Conservation (phyloP, 2,113 vertebrate genomes). For the Rhagologus leucostigma region DNA sequence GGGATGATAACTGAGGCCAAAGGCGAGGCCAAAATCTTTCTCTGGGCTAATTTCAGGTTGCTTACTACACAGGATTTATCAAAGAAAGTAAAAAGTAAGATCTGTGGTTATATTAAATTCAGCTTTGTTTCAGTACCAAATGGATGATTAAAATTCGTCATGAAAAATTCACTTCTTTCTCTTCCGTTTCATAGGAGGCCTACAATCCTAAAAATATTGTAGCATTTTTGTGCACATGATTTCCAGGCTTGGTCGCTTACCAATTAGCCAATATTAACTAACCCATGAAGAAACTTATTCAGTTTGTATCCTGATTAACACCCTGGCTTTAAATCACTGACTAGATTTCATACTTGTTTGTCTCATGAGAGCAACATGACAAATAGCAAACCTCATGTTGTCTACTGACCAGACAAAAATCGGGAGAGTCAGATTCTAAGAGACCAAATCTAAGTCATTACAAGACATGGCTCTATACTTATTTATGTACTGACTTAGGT, state of each 20-base stretch:
- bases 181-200: neutral
- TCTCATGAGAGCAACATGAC: neutral
- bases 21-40: neutral
- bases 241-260: neutral
- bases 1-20: neutral
- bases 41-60: neutral
- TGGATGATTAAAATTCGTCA: neutral
- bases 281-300: neutral
- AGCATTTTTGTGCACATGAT: neutral
- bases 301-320: neutral
- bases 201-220: neutral
- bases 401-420: neutral
- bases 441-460: neutral
- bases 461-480: neutral
- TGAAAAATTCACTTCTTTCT: neutral
- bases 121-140: neutral
- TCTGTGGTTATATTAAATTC: neutral
- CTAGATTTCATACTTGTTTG: neutral
- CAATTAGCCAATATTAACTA: neutral
- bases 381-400: neutral
- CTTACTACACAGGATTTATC: neutral
- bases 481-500: neutral
- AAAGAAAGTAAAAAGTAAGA: neutral
- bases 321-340: neutral
- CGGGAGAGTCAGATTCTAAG: neutral